These are phyloP conservation scores for Fabriciana adippe DNA, from an alignment of 2,888 invertebrate genomes.

Conservation along the genomic window DNA sequence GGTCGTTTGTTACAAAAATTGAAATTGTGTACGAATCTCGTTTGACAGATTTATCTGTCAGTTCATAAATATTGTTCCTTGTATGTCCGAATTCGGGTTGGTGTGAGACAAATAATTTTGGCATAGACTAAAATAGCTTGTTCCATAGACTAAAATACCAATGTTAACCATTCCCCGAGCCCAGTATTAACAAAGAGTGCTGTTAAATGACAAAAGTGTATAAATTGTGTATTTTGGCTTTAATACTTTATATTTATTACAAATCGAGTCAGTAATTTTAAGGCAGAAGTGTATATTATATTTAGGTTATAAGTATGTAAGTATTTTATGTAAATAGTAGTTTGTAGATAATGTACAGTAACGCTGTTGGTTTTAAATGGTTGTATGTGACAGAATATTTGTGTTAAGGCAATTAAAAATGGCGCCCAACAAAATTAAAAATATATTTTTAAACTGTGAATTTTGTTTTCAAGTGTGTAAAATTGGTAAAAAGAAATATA, in stretches of 20 bases:
- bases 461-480: neutral
- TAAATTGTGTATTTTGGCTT: constrained; percentile 62
- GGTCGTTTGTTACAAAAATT: constrained; percentile 14
- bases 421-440: constrained; percentile 1
- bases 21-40: constrained; percentile 43
- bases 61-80: constrained; percentile 43
- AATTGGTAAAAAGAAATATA: constrained; percentile 5
- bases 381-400: constrained; percentile 18
- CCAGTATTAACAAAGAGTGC: constrained; percentile 58
- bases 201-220: constrained; percentile 47
- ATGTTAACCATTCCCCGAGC: constrained; percentile 65
- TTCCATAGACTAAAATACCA: constrained; percentile 19
- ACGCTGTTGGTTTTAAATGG: constrained; percentile 28
- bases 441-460: too few relatives aligned
- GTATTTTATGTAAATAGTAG: constrained; percentile 47
- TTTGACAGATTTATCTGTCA: constrained; percentile 38
- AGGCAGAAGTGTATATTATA: constrained; percentile 58
- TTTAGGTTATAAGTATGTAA: constrained; percentile 40
- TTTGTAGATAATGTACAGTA: constrained; percentile 33
- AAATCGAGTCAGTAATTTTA: constrained; percentile 78
- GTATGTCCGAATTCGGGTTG: constrained; percentile 25
- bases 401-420: constrained; percentile 9
- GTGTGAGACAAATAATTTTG: constrained; percentile 16
- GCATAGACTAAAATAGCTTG: constrained; percentile 14
- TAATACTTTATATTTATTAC: constrained; percentile 67